These are phyloP conservation scores for Parthenolecanium corni DNA, from an alignment of 2,888 invertebrate species.

Conservation along the genomic window DNA sequence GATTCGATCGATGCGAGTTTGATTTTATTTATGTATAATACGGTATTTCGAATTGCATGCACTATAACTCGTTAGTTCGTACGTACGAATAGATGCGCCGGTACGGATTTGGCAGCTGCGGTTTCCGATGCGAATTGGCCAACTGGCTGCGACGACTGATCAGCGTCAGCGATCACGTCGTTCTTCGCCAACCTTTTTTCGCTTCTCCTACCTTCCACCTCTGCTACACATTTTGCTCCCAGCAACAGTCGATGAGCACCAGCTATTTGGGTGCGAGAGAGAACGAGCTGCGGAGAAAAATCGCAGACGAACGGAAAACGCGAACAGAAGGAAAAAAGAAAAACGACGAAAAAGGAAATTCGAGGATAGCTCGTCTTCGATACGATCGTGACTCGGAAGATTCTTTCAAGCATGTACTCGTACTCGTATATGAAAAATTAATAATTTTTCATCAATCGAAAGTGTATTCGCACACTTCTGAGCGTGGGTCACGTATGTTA, in stretches of 20 bases:
- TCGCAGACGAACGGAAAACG: neutral
- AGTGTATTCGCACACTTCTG: neutral
- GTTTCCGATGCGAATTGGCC: too few relatives aligned
- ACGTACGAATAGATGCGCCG: too few relatives aligned
- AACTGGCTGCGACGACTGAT: neutral
- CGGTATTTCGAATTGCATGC: too few relatives aligned
- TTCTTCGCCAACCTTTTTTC: too few relatives aligned
- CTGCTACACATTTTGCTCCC: neutral
- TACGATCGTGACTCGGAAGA: neutral
- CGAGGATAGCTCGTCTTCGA: neutral
- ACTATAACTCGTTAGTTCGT: too few relatives aligned
- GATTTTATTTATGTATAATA: too few relatives aligned
- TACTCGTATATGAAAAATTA: neutral
- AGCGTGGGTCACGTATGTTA: neutral
- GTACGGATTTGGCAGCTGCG: too few relatives aligned
- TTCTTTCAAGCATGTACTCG: neutral
- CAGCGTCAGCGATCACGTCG: too few relatives aligned
- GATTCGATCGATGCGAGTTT: too few relatives aligned
- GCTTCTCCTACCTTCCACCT: too few relatives aligned
- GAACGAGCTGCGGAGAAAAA: neutral
- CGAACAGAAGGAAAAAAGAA: neutral
- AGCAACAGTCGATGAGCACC: neutral
- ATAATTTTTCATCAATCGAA: neutral
- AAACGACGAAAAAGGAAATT: neutral
- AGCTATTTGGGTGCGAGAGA: neutral